These are phyloP conservation scores for Drosophila truncata DNA, from an alignment of 1,140 invertebrate genomes.

Conservation along the genomic window DNA sequence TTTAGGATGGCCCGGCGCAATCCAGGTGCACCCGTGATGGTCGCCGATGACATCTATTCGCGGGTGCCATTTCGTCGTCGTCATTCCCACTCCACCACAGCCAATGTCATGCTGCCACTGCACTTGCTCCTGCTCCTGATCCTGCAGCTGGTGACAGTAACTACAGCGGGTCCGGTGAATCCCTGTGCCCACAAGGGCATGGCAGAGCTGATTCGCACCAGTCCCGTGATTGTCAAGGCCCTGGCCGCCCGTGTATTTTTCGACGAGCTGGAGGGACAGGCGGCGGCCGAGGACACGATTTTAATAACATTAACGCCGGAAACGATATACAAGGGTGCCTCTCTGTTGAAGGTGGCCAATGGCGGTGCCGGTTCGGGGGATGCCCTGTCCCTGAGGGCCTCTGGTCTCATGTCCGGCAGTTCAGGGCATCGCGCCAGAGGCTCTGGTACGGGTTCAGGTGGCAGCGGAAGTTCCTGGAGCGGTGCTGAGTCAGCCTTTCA, in stretches of 20 bases:
- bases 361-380: constrained; percentile 26
- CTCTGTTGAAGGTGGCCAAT: constrained; percentile 74
- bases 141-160: constrained; percentile 32
- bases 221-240: constrained; percentile 83
- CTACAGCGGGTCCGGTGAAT: constrained; percentile 41
- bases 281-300: constrained; percentile 46
- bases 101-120: constrained; percentile 1
- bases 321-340: constrained; percentile 85
- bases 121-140: constrained; percentile 22
- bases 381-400: constrained; percentile 17
- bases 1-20: constrained; percentile 51
- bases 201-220: constrained; percentile 79
- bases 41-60: constrained; percentile 32
- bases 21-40: constrained; percentile 38
- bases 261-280: constrained; percentile 45
- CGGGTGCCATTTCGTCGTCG: constrained; percentile 10
- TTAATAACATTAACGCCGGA: constrained; percentile 85
- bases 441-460: constrained; percentile 14
- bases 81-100: not conserved
- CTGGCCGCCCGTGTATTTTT: constrained; percentile 76
- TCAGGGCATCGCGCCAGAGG: constrained; percentile 14
- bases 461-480: constrained; percentile 43
- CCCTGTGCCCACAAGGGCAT: constrained; percentile 79
- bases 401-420: constrained; percentile 21
- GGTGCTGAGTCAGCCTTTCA: constrained; percentile 70